These are phyloP conservation scores for Mormyrops boulengeri DNA, from an alignment of 2,797 vertebrate genomes.

Conservation along the genomic window DNA sequence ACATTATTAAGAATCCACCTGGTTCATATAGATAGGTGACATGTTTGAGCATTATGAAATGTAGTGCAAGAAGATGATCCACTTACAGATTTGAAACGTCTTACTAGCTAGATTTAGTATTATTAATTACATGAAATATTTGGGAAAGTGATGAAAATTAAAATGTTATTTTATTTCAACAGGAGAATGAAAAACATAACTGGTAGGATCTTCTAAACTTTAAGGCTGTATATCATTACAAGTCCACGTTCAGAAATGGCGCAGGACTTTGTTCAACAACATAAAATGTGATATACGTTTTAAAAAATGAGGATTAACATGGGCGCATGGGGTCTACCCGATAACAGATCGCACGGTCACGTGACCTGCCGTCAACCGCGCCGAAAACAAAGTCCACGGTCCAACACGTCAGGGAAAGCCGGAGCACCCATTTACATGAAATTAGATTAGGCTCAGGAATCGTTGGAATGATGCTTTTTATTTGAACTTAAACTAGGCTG, in stretches of 20 bases:
- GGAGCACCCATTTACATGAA: slow-evolving; percentile 15
- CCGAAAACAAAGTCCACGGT: not conserved
- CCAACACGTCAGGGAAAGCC: not conserved
- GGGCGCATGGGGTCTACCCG: not conserved
- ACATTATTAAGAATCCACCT: not conserved
- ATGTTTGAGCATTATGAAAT: not conserved
- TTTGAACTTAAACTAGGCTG: slow-evolving; percentile 25
- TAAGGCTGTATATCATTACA: not conserved
- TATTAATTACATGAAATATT: not conserved
- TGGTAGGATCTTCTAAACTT: not conserved
- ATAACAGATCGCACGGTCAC: not conserved
- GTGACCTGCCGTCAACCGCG: not conserved
- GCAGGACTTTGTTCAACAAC: not conserved
- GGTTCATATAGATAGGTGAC: not conserved
- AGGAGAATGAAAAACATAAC: not conserved
- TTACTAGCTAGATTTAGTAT: not conserved
- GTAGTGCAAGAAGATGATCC: not conserved
- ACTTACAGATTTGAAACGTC: not conserved
- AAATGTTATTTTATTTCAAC: not conserved
- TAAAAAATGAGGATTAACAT: not conserved
- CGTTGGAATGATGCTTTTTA: slow-evolving; percentile 26
- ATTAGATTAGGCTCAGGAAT: slow-evolving; percentile 18
- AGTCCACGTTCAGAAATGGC: not conserved
- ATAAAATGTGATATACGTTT: not conserved
- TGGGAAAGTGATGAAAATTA: not conserved